These are phyloP conservation scores for Chrysochloris asiatica DNA, from an alignment of 2,113 vertebrate species.

Conservation along the genomic window DNA sequence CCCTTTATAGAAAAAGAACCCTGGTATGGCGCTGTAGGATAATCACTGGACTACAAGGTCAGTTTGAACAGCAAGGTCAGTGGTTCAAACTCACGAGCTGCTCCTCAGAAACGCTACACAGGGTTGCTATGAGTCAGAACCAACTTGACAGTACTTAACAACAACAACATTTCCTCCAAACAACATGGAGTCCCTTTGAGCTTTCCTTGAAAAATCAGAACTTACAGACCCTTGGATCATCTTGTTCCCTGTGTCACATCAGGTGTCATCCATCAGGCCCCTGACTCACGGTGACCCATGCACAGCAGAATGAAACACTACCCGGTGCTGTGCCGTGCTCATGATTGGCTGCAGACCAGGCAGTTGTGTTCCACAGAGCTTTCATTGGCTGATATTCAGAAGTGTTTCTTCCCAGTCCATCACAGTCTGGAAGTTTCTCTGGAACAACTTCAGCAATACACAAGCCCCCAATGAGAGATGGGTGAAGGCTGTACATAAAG, in stretches of 20 bases:
- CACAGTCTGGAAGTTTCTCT: background rate
- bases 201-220: constrained; percentile 37
- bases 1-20: background rate
- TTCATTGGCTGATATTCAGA: background rate
- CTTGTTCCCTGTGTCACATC: background rate
- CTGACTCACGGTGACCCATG: too few species aligned
- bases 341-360: background rate
- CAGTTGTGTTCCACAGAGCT: background rate
- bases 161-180: background rate
- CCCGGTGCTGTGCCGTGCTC: background rate
- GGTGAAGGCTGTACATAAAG: background rate
- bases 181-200: background rate
- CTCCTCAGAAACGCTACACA: too few species aligned
- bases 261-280: background rate
- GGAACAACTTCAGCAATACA: background rate
- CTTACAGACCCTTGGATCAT: background rate
- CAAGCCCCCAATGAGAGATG: background rate
- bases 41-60: too few species aligned
- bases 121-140: too few species aligned
- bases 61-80: too few species aligned
- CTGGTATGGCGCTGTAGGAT: too few species aligned
- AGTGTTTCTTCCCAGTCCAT: background rate
- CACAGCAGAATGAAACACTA: background rate
- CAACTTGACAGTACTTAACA: too few species aligned
- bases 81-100: too few species aligned